A percentile compares a stretch with the other conserved stretches of the same genome.
Conservation (phyloP, 2,113 vertebrate genomes). For the Echinops telfairi region DNA sequence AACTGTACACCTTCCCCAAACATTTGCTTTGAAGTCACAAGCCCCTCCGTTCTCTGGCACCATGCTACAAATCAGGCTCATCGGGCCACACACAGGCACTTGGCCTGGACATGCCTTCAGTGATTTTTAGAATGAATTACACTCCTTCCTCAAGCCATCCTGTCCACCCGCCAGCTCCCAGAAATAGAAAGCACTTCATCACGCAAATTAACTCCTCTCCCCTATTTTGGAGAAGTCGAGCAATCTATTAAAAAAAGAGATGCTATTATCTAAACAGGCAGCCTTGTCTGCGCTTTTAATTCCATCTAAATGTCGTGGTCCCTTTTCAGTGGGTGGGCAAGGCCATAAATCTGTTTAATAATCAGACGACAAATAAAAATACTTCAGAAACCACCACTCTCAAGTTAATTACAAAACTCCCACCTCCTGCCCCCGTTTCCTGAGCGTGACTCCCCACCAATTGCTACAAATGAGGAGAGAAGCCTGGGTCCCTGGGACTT, state of each 20-base stretch:
- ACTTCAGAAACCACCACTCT: constrained; percentile 72
- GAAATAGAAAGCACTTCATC: constrained; percentile 89
- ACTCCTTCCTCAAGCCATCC: constrained; percentile 85
- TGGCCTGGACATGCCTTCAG: constrained; percentile 73
- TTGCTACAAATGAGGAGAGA: not conserved
- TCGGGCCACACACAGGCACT: constrained; percentile 63
- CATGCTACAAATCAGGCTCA: constrained; percentile 79
- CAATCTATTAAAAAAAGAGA: constrained; percentile 83
- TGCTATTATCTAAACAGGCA: constrained; percentile 85
- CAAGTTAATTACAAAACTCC: constrained; percentile 76
- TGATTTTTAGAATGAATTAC: constrained; percentile 84
- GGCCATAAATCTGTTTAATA: constrained; percentile 85
- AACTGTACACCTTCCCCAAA: constrained; percentile 61
- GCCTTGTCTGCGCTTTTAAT: constrained; percentile 85
- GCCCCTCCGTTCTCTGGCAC: constrained; percentile 44
- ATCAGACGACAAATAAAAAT: constrained; percentile 75
- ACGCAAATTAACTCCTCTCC: constrained; percentile 87
- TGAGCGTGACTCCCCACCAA: constrained; percentile 10
- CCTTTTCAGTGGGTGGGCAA: constrained; percentile 78
- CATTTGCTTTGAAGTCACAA: constrained; percentile 77
- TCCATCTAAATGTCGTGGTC: constrained; percentile 81
- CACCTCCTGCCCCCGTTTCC: not conserved
- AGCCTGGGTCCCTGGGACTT: not conserved
- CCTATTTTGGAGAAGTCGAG: constrained; percentile 82
- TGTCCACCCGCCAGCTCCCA: constrained; percentile 83